Base-by-base conservation (phyloP, 1,140 invertebrate genomes). In the Brachionus plicatilis region DNA sequence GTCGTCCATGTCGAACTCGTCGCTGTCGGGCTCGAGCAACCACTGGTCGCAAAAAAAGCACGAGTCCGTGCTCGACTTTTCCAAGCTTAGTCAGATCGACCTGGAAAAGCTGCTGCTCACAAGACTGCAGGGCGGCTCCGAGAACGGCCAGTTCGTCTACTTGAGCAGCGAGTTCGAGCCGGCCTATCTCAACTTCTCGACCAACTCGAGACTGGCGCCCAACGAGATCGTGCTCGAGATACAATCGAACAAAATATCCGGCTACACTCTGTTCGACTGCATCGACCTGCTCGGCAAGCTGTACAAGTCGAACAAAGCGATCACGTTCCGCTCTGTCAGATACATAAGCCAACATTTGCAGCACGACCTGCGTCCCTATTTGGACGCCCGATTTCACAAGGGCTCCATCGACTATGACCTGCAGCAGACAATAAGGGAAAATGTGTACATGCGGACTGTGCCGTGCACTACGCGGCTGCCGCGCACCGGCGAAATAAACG, bases 371-470 rank as follows among this genome's bases (percentile, higher is more conserved):
- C 88, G 92, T 20, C 90, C 92, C 83, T 93, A 92, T 87, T 87
- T 93, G 84, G 92, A 91, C 85, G 90, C 91, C 33, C 87, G 92
- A 85, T 93, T 93, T 87, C 91, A 91, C 82, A 92, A 93, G 87
- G 92, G 92, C 50, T 92, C 92, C 14, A 88, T 92, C 3, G 93
- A 93, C 88, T 92, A 93, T 90, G 92, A 93, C 85, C 89, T 93
- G 37, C 93, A 93, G 87, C 92, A 92, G 85, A 92, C 92, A 1
- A 93, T 93, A 83, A 87, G 93, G 83, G 92, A 93, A 86, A 93
- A 93, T 87, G 88, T 93, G 27, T 93, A 93, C 87, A 88, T 92
- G 85, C 88, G 93, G 83, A 93, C 93, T 27, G 93, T 93, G 14
- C 93, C 93, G 82, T 92, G 91, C 91, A 93, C 92, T 9, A 93